phyloP scores from a whole-genome alignment of 2,113 vertebrate species.

The Lathamus discolor region DNA sequence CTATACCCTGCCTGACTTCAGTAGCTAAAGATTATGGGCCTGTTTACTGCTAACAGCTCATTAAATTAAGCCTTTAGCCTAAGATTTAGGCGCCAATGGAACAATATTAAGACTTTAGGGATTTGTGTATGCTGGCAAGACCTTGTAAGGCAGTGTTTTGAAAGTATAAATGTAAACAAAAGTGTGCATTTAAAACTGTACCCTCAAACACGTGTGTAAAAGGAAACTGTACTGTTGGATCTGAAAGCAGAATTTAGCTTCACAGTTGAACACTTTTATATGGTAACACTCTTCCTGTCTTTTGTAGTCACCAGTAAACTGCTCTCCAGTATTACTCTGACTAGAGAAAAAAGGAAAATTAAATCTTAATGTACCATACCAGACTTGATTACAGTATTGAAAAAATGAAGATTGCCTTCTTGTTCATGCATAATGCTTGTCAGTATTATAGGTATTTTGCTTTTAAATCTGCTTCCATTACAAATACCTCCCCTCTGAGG shows the following conservation, averaged over 20 bases:
- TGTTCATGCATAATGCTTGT: neutral
- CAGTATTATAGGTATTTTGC: neutral
- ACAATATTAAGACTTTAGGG: neutral
- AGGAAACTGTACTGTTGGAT: neutral
- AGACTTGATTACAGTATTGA: neutral
- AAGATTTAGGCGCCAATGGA: neutral
- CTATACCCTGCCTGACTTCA: neutral
- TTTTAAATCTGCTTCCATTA: neutral
- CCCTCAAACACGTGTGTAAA: neutral
- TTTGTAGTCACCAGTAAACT: neutral
- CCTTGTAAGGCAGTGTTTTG: neutral
- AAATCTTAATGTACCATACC: neutral
- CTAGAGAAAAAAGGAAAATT: neutral
- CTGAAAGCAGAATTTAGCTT: neutral
- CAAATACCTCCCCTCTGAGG: neutral
- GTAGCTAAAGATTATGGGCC: neutral
- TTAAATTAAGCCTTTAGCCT: neutral
- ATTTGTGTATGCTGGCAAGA: neutral
- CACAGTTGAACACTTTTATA: neutral
- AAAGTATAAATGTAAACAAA: neutral
- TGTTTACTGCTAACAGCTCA: neutral
- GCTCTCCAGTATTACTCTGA: neutral
- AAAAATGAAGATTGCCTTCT: neutral
- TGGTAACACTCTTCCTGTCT: neutral
- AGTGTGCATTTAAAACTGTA: neutral